A percentile compares a stretch with the other conserved stretches of the same genome.
These are phyloP conservation scores for Axis porcinus DNA, from an alignment of 2,113 vertebrate species.

Conservation along the genomic window DNA sequence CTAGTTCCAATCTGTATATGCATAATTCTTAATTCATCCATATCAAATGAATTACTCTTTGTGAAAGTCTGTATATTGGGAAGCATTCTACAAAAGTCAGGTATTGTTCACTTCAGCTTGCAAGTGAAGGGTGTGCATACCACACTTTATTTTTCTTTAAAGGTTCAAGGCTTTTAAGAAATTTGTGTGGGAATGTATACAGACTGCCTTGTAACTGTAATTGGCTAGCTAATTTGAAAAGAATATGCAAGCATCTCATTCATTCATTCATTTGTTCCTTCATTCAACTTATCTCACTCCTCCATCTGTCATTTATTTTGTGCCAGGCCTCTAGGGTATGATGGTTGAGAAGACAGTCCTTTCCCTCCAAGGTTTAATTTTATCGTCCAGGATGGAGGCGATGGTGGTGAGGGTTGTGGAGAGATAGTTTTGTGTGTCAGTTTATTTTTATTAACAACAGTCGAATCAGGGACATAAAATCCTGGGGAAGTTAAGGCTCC, in stretches of 20 bases:
- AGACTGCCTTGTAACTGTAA: neutral
- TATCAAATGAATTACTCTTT: neutral
- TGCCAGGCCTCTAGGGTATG: neutral
- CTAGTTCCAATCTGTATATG: neutral
- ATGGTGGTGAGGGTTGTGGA: neutral
- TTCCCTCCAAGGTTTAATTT: neutral
- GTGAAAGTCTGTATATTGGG: neutral
- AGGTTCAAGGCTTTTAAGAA: neutral
- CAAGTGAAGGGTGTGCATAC: neutral
- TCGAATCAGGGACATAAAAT: slow-evolving; percentile 23
- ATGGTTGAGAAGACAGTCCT: neutral
- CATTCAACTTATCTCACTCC: neutral
- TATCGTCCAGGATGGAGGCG: neutral
- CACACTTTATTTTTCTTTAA: neutral
- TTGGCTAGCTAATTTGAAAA: slow-evolving; percentile 6
- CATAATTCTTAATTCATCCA: slow-evolving; percentile 35
- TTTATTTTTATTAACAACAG: slow-evolving; percentile 43
- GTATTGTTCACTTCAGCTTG: neutral
- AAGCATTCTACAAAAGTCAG: neutral
- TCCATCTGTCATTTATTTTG: slow-evolving; percentile 22
- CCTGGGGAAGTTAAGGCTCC: neutral
- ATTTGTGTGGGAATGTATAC: neutral
- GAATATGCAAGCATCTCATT: slow-evolving; percentile 14
- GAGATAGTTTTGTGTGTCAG: neutral
- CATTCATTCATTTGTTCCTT: slow-evolving; percentile 17